These are phyloP conservation scores for Helarctos malayanus DNA, from an alignment of 2,797 vertebrate species.

Conservation along the genomic window DNA sequence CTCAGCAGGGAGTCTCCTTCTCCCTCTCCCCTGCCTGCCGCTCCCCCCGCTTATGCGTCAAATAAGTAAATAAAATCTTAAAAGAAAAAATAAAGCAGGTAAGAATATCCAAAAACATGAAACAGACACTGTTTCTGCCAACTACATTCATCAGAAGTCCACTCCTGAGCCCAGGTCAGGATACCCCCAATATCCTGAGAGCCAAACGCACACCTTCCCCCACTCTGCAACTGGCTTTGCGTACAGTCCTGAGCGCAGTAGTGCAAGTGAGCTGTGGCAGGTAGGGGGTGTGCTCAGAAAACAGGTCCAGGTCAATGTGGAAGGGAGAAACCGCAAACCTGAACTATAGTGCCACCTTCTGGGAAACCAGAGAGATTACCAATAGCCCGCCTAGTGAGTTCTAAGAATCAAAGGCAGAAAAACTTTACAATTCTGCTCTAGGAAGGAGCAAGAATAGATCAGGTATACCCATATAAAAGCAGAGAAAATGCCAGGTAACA, in stretches of 20 bases:
- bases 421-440: neutral
- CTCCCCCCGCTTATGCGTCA: no score
- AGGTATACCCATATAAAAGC: neutral
- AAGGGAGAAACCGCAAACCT: neutral
- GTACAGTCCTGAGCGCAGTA: no score
- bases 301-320: neutral
- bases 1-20: no score
- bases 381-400: neutral
- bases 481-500: neutral
- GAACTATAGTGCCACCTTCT: slow-evolving; percentile 5
- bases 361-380: neutral
- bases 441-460: neutral
- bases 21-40: no score
- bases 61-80: no score
- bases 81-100: neutral
- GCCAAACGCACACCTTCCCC: neutral
- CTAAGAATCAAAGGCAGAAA: neutral
- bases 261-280: neutral
- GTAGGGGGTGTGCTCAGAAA: neutral
- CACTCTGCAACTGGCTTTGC: neutral
- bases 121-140: neutral
- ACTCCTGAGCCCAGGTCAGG: neutral
- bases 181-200: neutral
- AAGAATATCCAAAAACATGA: neutral
- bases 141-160: neutral